phyloP scores from a whole-genome alignment of 2,797 vertebrate genomes.

The Falco berigora region DNA sequence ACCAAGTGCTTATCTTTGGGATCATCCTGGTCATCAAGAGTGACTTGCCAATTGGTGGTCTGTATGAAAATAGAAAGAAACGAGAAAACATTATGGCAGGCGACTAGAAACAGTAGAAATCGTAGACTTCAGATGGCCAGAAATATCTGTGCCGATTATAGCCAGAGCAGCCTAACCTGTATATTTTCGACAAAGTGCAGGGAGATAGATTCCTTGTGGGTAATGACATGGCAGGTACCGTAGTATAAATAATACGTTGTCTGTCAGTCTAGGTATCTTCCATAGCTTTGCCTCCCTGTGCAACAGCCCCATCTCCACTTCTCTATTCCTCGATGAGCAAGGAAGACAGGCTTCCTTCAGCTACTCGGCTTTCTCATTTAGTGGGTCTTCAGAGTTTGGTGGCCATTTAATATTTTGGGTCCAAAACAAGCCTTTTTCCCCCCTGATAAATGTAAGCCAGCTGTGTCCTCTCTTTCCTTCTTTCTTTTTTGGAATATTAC shows the following conservation, averaged over 20 bases:
- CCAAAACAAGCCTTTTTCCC: constrained; percentile 44
- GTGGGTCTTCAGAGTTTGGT: constrained; percentile 45
- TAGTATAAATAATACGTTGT: neutral
- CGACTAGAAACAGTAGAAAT: neutral
- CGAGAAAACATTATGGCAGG: neutral
- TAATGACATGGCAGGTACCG: neutral
- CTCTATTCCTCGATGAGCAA: neutral
- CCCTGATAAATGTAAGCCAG: constrained; percentile 43
- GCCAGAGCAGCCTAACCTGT: neutral
- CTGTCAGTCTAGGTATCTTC: neutral
- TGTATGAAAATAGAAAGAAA: neutral
- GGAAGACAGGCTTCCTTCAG: neutral
- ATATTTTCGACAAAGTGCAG: neutral
- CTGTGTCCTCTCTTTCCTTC: constrained; percentile 30
- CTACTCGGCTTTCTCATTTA: neutral
- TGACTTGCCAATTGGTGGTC: neutral
- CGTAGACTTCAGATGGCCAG: rapidly evolving
- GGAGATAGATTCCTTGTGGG: neutral
- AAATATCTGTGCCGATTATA: neutral
- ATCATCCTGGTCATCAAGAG: neutral
- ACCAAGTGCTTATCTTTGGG: neutral
- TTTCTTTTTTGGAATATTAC: constrained; percentile 6
- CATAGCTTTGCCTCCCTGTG: neutral
- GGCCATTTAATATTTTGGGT: constrained; percentile 39
- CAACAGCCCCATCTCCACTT: neutral